Evolutionary conservation across 2,113 vertebrate species (phyloP).

Genomic region (Cariama cristata): DNA sequence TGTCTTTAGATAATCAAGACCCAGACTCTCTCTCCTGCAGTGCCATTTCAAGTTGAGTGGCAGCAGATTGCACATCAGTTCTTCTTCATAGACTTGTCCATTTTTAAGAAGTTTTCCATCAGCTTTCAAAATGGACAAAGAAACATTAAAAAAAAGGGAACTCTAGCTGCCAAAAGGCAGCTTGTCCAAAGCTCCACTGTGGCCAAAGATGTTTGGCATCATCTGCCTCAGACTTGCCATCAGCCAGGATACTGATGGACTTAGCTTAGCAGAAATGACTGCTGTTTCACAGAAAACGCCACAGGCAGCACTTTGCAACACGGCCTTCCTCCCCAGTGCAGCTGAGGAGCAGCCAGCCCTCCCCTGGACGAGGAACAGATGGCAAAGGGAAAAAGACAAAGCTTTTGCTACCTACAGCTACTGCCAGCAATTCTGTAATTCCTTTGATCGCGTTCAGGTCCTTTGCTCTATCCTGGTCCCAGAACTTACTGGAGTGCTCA

Average conservation of each 20-base stretch:
- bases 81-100: background rate
- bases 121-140: background rate
- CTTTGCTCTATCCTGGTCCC: background rate
- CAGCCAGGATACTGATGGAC: background rate
- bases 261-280: background rate
- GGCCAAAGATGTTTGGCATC: background rate
- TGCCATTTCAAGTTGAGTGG: fast-evolving
- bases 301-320: background rate
- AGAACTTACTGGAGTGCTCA: background rate
- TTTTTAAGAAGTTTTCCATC: background rate
- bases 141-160: background rate
- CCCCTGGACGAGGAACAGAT: background rate
- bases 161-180: background rate
- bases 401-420: background rate
- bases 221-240: background rate
- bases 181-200: background rate
- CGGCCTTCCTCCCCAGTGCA: background rate
- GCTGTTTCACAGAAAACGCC: background rate
- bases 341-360: background rate
- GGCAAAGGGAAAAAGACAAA: background rate
- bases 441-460: background rate
- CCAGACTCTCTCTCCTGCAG: background rate
- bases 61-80: background rate
- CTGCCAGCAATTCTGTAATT: background rate
- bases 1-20: background rate